Evolutionary conservation across 2,888 invertebrate species (phyloP).

Genomic region (Calliphora vomitoria): DNA sequence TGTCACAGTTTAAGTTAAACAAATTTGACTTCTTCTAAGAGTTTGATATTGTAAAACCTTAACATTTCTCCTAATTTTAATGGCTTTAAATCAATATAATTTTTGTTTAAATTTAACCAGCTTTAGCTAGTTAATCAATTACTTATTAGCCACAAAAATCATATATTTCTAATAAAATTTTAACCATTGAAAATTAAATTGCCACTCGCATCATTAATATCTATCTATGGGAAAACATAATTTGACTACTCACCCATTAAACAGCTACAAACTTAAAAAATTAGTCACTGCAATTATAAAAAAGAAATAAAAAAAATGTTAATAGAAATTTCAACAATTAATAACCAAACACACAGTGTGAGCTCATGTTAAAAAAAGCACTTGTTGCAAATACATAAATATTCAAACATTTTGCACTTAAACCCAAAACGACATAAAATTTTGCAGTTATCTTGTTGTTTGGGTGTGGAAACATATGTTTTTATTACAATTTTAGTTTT

Average conservation of each 20-base stretch:
- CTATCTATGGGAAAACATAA: not conserved
- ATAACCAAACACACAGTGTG: not conserved
- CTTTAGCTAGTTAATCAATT: too few species aligned
- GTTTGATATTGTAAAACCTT: too few species aligned
- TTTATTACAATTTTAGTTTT: conserved; percentile 9
- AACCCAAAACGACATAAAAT: conserved; percentile 5
- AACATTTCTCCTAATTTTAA: too few species aligned
- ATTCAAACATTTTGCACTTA: not conserved
- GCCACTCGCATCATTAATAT: not conserved
- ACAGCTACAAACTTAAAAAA: conserved; percentile 2
- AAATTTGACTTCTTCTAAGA: too few species aligned
- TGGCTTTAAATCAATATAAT: too few species aligned
- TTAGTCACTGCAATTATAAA: conserved; percentile 23
- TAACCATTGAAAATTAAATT: too few species aligned
- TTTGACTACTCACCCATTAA: conserved; percentile 28
- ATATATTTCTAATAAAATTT: too few species aligned
- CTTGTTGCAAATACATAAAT: conserved; percentile 11
- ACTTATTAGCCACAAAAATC: too few species aligned
- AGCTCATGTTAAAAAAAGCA: conserved; percentile 17
- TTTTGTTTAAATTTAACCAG: too few species aligned
- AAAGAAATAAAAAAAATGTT: conserved; percentile 20
- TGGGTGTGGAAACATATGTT: conserved; percentile 47
- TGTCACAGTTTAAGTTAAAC: too few species aligned
- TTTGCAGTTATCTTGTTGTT: not conserved
- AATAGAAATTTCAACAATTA: conserved; percentile 33